Percentiles rank a stretch among this genome's conserved stretches.
Evolutionary conservation across 1,140 invertebrate genomes (phyloP).

Genomic region (Saccostrea cuccullata): DNA sequence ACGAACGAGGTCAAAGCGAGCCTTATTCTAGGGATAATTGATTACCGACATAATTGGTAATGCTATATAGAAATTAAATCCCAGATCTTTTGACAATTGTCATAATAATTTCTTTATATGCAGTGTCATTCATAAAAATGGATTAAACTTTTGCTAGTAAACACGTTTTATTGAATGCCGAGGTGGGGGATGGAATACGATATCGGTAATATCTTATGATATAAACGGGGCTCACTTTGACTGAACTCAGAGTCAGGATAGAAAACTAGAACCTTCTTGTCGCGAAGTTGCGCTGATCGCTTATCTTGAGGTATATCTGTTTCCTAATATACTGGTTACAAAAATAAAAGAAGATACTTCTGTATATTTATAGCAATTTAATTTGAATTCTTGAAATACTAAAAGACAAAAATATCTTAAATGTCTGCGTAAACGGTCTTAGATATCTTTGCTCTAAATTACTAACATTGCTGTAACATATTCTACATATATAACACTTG

Average conservation of each 20-base stretch:
- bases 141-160: slow-evolving; percentile 36
- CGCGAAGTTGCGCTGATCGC: background rate
- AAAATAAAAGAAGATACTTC: background rate
- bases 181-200: background rate
- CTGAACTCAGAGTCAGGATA: background rate
- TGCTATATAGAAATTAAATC: slow-evolving; percentile 29
- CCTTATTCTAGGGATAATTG: background rate
- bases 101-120: slow-evolving; percentile 37
- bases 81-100: background rate
- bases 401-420: background rate
- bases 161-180: slow-evolving; percentile 8
- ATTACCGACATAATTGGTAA: slow-evolving; percentile 24
- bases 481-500: no score
- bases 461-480: no score
- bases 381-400: slow-evolving; percentile 11
- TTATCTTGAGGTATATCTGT: slow-evolving; percentile 5
- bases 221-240: background rate
- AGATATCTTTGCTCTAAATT: background rate
- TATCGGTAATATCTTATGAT: background rate
- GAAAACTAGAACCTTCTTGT: background rate
- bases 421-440: background rate
- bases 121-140: slow-evolving; percentile 21
- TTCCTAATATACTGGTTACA: background rate
- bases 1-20: background rate
- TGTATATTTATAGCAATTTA: slow-evolving; percentile 16